Conservation (phyloP, 2,797 vertebrate species). For the Anabacerthia variegaticeps region DNA sequence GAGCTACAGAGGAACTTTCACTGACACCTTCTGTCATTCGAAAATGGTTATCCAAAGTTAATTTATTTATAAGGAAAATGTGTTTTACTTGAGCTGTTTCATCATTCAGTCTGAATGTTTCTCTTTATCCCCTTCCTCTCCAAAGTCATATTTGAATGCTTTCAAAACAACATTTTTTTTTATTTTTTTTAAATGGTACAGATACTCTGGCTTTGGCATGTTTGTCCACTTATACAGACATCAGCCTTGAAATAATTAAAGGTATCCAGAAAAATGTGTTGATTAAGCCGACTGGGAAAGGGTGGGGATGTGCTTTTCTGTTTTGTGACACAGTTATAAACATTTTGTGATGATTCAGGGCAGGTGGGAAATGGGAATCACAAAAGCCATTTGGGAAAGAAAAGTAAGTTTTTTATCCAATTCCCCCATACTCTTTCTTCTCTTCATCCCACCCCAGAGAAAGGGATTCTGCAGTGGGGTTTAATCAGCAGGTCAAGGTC, state of each 20-base stretch:
- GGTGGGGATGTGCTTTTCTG: not conserved
- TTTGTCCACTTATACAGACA: not conserved
- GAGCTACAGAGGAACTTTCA: not conserved
- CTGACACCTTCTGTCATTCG: not conserved
- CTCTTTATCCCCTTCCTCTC: not conserved
- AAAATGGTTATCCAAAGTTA: not conserved
- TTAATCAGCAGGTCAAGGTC: slow-evolving; percentile 17
- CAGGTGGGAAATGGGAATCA: not conserved
- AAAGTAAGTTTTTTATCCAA: not conserved
- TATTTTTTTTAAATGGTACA: not conserved
- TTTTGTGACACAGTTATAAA: not conserved
- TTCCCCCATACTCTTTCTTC: not conserved
- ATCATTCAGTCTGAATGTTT: not conserved
- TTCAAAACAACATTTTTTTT: not conserved
- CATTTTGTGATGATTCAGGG: not conserved
- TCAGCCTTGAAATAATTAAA: not conserved
- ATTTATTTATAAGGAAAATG: not conserved
- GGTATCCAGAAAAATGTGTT: not conserved
- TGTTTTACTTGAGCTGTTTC: not conserved
- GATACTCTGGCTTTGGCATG: not conserved
- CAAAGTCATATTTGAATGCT: not conserved
- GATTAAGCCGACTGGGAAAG: not conserved
- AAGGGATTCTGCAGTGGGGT: not conserved
- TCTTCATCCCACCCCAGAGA: not conserved
- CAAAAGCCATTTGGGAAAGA: not conserved